Conservation (phyloP, 2,113 vertebrate genomes). For the Misgurnus anguillicaudatus region DNA sequence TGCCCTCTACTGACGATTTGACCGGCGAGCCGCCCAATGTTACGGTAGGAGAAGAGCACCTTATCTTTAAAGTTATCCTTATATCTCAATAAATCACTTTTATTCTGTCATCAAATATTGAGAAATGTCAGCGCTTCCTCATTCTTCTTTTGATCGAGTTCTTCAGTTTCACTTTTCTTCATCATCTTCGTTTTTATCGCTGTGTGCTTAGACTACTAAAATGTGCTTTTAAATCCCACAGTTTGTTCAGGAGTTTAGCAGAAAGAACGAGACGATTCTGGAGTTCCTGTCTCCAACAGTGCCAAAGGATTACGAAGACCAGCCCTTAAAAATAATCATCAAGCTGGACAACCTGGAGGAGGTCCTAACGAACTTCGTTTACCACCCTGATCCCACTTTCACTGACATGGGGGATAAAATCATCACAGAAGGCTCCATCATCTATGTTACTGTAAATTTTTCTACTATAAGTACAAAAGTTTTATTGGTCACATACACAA, state of each 20-base stretch:
- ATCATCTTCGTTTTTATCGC: background rate
- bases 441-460: constrained; percentile 68
- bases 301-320: constrained; percentile 70
- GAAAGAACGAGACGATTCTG: constrained; percentile 77
- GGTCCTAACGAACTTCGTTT: constrained; percentile 79
- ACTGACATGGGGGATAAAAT: constrained; percentile 60
- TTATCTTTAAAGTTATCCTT: background rate
- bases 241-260: constrained; percentile 61
- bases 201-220: background rate
- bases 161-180: too few species aligned
- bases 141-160: too few species aligned
- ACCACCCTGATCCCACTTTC: constrained; percentile 85
- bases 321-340: constrained; percentile 73
- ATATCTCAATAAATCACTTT: background rate
- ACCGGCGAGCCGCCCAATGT: constrained; percentile 12
- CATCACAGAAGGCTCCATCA: constrained; percentile 69
- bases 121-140: background rate
- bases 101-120: background rate
- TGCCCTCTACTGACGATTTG: constrained; percentile 55
- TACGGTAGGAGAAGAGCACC: constrained; percentile 58
- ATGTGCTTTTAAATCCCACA: constrained; percentile 55
- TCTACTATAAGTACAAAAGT: background rate
- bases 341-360: constrained; percentile 80
- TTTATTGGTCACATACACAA: too few species aligned
- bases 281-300: constrained; percentile 82